phyloP scores from a whole-genome alignment of 2,113 vertebrate genomes.

The Empidonax alnorum region DNA sequence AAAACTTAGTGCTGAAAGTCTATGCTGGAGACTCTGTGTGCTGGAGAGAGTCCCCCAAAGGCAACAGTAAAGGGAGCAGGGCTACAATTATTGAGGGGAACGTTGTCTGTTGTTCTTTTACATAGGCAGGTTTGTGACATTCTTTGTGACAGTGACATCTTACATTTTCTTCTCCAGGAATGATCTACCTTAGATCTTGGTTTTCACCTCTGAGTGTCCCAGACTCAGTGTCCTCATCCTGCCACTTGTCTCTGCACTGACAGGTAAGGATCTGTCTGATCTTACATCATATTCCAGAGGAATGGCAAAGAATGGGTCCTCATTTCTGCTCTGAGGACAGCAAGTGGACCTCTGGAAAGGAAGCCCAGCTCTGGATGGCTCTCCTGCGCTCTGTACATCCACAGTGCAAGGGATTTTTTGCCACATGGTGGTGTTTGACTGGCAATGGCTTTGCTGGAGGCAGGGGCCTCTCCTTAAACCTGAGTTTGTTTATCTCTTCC shows the following conservation, averaged over 20 bases:
- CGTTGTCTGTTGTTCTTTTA: background rate
- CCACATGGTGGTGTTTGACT: background rate
- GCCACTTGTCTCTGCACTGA: background rate
- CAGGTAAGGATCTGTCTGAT: background rate
- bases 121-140: background rate
- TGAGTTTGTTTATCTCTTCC: background rate
- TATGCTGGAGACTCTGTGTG: background rate
- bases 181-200: background rate
- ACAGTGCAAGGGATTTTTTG: background rate
- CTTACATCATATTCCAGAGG: background rate
- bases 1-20: background rate
- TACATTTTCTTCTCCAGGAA: background rate
- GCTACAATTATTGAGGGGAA: background rate
- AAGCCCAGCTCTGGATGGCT: background rate
- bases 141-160: background rate
- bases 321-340: background rate
- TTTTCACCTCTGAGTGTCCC: background rate
- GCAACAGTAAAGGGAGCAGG: background rate
- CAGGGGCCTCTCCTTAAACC: background rate
- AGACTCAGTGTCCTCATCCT: no score
- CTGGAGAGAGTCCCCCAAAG: background rate
- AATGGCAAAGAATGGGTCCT: background rate
- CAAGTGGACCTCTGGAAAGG: background rate
- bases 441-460: background rate
- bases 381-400: rapidly evolving